Base-by-base conservation (phyloP, 2,797 vertebrate genomes). In the Pagetopsis macropterus region DNA sequence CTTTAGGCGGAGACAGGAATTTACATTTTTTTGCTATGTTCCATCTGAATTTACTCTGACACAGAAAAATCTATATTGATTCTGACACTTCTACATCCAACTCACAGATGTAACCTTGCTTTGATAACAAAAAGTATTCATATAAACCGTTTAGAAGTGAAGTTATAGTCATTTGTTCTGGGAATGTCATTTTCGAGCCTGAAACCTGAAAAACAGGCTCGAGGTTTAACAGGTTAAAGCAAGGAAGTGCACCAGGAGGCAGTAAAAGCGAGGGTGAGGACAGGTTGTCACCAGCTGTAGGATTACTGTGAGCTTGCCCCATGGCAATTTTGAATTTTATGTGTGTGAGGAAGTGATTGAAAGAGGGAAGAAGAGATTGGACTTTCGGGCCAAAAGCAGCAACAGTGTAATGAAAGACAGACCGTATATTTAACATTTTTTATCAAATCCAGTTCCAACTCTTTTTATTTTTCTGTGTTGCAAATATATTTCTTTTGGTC, bases 241-340 rank as follows among this genome's bases (percentile, higher is more conserved):
- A 58, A 87, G 71, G 79, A 84, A 83, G 79, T 78, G 65, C 70
- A 86, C 74, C 79, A 8, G 41, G 70, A 84, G 51, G 82, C 67
- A 73, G 71, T 85, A 79, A 84, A 85, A 76, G 44, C 3, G 3
- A 84, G 56, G 57, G 59, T 61, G 46, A 73, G 67, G 58, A 65
- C 74, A 82, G 82, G 81, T 80, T 81, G 82, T 79, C 67, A 85
- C 85, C 87, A 85, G 84, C 82, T 89, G 90, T 61, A 76, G 78
- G 78, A 88, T 87, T 88, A 78, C 66, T 61, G 43, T 37, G 63
- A 74, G 76, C 64, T 79, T 3, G 14, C 72, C 84, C 81, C 12
- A 4, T 33, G 66, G 78, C 65, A 76, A 87, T 89, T 90, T 78
- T 37, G 72, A 78, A 70, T 88, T 89, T 89, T 87, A 88, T 86